A percentile compares a stretch with the other conserved stretches of the same genome.
Conservation (phyloP, 2,888 invertebrate species). For the Serripes groenlandicus region DNA sequence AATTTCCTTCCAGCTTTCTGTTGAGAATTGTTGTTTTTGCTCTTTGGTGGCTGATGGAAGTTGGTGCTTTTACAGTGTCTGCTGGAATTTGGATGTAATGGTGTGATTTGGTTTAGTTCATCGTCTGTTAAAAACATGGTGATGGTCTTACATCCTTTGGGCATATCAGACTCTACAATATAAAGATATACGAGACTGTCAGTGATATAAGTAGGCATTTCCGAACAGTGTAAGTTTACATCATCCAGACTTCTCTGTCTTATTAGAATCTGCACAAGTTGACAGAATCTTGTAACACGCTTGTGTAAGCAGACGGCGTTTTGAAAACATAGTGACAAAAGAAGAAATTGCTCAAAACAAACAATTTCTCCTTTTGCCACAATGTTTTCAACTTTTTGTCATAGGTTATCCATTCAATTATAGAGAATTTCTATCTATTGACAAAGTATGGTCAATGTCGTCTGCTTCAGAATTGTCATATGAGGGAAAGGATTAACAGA, state of each 20-base stretch:
- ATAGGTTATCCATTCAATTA: no score
- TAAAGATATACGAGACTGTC: no score
- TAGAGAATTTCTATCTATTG: no score
- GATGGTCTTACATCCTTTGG: conserved; percentile 93
- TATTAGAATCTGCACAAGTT: no score
- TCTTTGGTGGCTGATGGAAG: conserved; percentile 31
- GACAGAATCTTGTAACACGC: no score
- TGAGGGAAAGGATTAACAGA: no score
- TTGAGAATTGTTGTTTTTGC: background rate
- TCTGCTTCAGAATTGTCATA: no score
- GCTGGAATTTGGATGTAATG: conserved; percentile 41
- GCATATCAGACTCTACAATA: conserved; percentile 90
- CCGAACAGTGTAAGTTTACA: no score
- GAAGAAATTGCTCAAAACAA: background rate
- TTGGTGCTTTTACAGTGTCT: conserved; percentile 66
- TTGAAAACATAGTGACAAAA: background rate
- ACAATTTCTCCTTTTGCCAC: background rate
- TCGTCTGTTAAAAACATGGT: conserved; percentile 91
- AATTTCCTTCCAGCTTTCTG: background rate
- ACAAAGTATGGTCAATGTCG: no score
- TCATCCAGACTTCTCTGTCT: no score
- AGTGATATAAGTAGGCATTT: no score
- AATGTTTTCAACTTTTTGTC: background rate
- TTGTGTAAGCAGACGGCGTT: no score
- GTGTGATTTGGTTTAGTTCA: conserved; percentile 84